Evolutionary conservation across 35 echinoderm and acorn worm genomes (phyloP).

Genomic region (Ophiothrix spiculata): DNA sequence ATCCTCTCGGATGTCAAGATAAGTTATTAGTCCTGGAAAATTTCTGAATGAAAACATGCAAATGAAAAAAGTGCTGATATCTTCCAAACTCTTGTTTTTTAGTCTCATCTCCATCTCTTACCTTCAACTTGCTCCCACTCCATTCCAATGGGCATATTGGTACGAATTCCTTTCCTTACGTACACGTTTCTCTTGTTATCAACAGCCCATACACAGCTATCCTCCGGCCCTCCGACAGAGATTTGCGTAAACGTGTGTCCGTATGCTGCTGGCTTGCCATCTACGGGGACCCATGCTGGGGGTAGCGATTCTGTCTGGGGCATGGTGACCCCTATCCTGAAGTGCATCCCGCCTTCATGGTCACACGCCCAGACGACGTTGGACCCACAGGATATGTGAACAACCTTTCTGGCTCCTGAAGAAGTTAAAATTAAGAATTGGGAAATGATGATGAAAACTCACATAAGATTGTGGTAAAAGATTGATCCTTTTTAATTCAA

Average conservation of each 20-base stretch:
- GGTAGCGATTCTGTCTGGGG: slow-evolving; percentile 62
- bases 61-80: no score
- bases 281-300: slow-evolving; percentile 82
- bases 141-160: slow-evolving; percentile 63
- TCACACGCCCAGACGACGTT: slow-evolving; percentile 86
- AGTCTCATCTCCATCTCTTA: slow-evolving; percentile 20
- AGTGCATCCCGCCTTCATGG: slow-evolving; percentile 52
- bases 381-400: slow-evolving; percentile 74
- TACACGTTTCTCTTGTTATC: slow-evolving; percentile 89
- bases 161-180: slow-evolving; percentile 64
- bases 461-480: neutral
- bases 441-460: neutral
- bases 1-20: no score
- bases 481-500: neutral
- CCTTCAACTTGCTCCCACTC: slow-evolving; percentile 93
- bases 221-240: slow-evolving; percentile 36
- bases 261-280: slow-evolving; percentile 58
- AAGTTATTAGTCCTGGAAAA: no score
- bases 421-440: neutral
- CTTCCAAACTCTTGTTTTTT: no score
- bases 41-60: no score
- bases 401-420: slow-evolving; percentile 55
- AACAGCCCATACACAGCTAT: slow-evolving; percentile 85
- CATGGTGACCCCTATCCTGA: slow-evolving; percentile 67
- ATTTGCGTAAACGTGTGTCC: slow-evolving; percentile 70